These are phyloP conservation scores for Archips xylosteana DNA, from an alignment of 2,888 invertebrate species.

Conservation along the genomic window DNA sequence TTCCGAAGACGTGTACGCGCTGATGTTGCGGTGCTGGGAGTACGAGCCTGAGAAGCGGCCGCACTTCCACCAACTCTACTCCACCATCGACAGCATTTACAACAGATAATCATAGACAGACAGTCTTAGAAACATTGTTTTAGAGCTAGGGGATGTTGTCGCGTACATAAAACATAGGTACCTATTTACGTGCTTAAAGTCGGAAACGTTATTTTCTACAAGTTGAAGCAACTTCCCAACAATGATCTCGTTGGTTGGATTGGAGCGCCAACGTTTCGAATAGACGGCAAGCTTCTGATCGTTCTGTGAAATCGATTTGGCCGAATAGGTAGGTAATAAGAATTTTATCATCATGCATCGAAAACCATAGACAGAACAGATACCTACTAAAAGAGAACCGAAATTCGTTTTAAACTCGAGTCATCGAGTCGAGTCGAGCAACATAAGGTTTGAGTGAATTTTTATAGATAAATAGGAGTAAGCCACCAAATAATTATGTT, in stretches of 20 bases:
- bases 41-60: constrained; percentile 96
- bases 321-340: too few species aligned
- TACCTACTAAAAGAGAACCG: background rate
- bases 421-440: background rate
- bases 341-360: too few species aligned
- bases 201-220: background rate
- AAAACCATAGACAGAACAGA: background rate
- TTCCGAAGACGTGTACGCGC: constrained; percentile 94
- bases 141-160: background rate
- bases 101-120: constrained; percentile 62
- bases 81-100: constrained; percentile 89
- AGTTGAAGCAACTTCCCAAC: background rate
- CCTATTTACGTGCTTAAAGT: background rate
- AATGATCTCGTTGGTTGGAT: too few species aligned
- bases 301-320: too few species aligned
- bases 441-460: background rate
- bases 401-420: background rate
- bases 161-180: too few species aligned
- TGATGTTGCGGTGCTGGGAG: constrained; percentile 98
- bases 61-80: constrained; percentile 95
- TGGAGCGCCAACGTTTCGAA: too few species aligned
- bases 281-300: too few species aligned
- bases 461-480: background rate
- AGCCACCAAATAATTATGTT: background rate
- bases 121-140: background rate